phyloP scores from a whole-genome alignment of 2,113 vertebrate species.

The Phyllopteryx taeniolatus region DNA sequence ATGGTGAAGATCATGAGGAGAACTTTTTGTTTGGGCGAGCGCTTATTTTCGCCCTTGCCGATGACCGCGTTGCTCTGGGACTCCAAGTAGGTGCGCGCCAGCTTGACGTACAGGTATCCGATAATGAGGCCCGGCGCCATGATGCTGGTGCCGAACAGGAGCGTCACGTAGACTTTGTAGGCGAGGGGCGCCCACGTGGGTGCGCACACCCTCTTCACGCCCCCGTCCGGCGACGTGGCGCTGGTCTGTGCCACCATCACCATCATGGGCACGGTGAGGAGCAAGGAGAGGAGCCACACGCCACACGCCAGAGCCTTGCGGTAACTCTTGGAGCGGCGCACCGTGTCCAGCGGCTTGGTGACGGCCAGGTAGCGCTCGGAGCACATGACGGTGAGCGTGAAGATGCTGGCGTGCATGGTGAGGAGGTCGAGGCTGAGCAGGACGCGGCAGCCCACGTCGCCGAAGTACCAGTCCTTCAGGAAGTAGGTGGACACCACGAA shows the following conservation, averaged over 20 bases:
- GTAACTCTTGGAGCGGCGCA: constrained; percentile 80
- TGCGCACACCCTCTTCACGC: constrained; percentile 83
- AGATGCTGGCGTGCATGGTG: constrained; percentile 94
- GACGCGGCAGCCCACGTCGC: constrained; percentile 84
- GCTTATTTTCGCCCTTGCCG: constrained; percentile 65
- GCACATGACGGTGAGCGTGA: constrained; percentile 91
- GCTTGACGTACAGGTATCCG: constrained; percentile 82
- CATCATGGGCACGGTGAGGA: constrained; percentile 87
- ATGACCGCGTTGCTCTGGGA: constrained; percentile 78
- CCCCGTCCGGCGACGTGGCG: constrained; percentile 66
- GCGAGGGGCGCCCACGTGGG: constrained; percentile 81
- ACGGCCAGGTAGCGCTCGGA: constrained; percentile 89
- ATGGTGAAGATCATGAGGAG: constrained; percentile 90
- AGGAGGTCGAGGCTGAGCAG: constrained; percentile 88
- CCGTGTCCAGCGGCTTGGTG: constrained; percentile 84
- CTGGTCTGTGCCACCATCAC: constrained; percentile 83
- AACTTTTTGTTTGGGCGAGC: constrained; percentile 80
- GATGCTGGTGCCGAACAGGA: constrained; percentile 89
- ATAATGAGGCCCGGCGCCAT: constrained; percentile 87
- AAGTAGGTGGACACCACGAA: constrained; percentile 92
- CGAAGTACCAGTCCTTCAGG: constrained; percentile 91
- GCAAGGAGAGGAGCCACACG: constrained; percentile 81
- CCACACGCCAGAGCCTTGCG: constrained; percentile 80
- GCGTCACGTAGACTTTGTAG: constrained; percentile 84
- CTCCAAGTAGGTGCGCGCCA: constrained; percentile 85